Evolutionary conservation across 2,888 invertebrate genomes (phyloP), one percentile per base, ranked within the genome.

Genomic region (Aphidoletes aphidimyza): DNA sequence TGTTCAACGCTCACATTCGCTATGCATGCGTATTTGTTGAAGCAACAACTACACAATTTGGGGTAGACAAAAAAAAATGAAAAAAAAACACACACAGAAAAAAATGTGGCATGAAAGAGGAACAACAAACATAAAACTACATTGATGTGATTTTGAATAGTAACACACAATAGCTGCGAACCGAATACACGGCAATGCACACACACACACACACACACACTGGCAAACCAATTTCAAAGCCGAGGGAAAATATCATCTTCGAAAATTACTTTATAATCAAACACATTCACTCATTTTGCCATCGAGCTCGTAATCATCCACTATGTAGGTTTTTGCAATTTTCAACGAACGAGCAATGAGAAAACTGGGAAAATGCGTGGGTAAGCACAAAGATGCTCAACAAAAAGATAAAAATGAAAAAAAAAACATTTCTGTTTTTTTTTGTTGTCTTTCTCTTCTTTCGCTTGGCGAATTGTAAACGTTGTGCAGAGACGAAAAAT

Each of bases 251-350:
- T 69, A 69, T 69, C 69, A 69, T 69, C 69, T 69, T 69, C 69
- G 69, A 69, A 69, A 69, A 69, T 69, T 69, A 69, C 69, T 69
- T 69, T 34, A 69, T 69, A 34, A 69, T 69, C 69, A 69, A 69
- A 69, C 69, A 30, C 69, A 69, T 69, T 69, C 69, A 69, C 69
- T 69, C 34, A 69, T 69, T 69, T 69, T 69, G 30, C 69, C 69
- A n/a, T 69, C 8, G 69, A 69, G 30, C 30, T 69, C 34, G n/a
- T 9, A 69, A 69, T 69, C 54, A 8, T n/a, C 6, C 19, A 54
- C 54, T n/a, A 22, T 19, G 54, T 26, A 17, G 22, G 22, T 8
- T 54, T 54, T 54, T 17, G 22, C 69, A 69, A 11, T 22, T 1
- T 30, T 2, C 34, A 69, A 30, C 69, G 30, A 69, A 69, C 6